Percentiles rank a stretch among this genome's conserved stretches.
Conservation (phyloP, 2,888 invertebrate species). For the Heteromurus nitidus region DNA sequence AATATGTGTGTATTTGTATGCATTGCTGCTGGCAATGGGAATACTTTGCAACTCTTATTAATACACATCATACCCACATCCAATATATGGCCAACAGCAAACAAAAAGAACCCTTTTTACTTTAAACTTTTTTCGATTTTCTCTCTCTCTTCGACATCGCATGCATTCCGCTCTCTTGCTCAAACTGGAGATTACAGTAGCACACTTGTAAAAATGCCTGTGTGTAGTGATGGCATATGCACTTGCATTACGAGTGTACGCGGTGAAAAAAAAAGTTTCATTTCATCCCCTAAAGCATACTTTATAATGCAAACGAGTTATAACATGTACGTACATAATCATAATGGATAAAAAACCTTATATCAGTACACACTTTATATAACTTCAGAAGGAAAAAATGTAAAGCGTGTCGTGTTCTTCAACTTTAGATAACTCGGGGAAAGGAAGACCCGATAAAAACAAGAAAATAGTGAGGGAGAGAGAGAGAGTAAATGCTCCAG, state of each 20-base stretch:
- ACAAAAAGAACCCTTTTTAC: conserved; percentile 43
- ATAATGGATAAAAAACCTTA: neutral
- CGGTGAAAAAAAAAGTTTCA: conserved; percentile 30
- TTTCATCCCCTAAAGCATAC: conserved; percentile 48
- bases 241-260: conserved; percentile 8
- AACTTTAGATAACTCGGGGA: conserved; percentile 6
- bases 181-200: conserved; percentile 48
- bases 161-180: conserved; percentile 5
- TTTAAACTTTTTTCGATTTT: no score
- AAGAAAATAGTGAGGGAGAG: neutral
- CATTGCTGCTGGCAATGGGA: conserved; percentile 39
- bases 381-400: neutral
- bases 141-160: neutral
- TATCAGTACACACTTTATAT: neutral
- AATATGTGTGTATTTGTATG: no score
- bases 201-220: neutral
- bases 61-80: conserved; percentile 18
- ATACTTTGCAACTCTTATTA: conserved; percentile 28
- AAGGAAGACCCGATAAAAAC: neutral
- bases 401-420: no score
- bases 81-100: conserved; percentile 53
- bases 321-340: conserved; percentile 1
- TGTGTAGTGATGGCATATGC: neutral
- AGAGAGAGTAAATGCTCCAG: neutral
- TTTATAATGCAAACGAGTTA: conserved; percentile 26